Evolutionary conservation across 2,113 vertebrate genomes (phyloP).

Genomic region (Callionymus lyra): DNA sequence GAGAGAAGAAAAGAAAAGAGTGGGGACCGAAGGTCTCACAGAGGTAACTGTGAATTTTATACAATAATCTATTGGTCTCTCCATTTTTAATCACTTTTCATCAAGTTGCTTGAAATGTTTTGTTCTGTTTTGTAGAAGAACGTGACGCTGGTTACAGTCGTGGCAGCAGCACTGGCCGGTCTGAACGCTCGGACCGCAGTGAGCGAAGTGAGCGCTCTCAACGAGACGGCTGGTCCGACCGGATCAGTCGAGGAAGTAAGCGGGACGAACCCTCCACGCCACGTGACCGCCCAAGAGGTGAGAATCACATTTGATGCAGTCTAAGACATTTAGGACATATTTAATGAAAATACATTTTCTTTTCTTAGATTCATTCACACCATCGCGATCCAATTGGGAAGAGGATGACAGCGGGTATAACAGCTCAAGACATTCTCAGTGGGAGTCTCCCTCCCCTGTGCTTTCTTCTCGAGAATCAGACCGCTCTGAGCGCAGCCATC

Average conservation of each 20-base stretch:
- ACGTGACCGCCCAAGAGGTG: conserved; percentile 81
- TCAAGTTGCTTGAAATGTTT: neutral
- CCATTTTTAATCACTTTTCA: neutral
- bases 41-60: conserved; percentile 70
- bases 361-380: conserved; percentile 78
- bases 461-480: conserved; percentile 79
- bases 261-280: conserved; percentile 81
- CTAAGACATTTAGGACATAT: neutral
- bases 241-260: conserved; percentile 69
- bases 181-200: conserved; percentile 52
- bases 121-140: neutral
- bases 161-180: conserved; percentile 64
- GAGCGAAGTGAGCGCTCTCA: conserved; percentile 65
- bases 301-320: neutral
- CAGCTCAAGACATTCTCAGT: conserved; percentile 79
- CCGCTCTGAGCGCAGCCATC: conserved; percentile 72
- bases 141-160: neutral
- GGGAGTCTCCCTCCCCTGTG: conserved; percentile 87
- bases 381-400: conserved; percentile 91
- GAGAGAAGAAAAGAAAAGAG: conserved; percentile 56
- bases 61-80: too few relatives aligned
- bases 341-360: neutral
- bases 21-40: conserved; percentile 71
- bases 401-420: conserved; percentile 82
- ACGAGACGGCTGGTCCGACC: conserved; percentile 75